Evolutionary conservation across 1,140 invertebrate species (phyloP).

Genomic region (Ptiloglossa arizonensis): DNA sequence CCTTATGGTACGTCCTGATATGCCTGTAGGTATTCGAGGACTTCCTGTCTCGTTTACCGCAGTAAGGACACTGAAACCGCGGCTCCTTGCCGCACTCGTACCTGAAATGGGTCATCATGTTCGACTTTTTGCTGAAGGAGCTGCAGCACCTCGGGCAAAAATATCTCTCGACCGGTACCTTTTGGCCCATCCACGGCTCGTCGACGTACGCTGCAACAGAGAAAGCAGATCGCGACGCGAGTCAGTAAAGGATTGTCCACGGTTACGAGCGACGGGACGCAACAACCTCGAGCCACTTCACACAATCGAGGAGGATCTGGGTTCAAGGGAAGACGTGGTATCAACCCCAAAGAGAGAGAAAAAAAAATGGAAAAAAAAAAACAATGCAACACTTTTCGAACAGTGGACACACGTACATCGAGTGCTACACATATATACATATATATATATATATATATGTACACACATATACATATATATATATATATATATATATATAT

Average conservation of each 20-base stretch:
- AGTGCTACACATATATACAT: too few species aligned
- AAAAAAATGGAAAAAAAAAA: too few species aligned
- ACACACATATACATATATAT: too few species aligned
- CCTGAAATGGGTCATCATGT: slow-evolving; percentile 72
- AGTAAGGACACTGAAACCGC: slow-evolving; percentile 78
- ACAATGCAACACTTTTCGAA: too few species aligned
- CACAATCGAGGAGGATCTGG: background rate
- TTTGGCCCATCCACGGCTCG: background rate
- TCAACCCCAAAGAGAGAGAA: too few species aligned
- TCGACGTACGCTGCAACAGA: slow-evolving; percentile 51
- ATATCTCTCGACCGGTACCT: slow-evolving; percentile 39
- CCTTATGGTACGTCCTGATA: slow-evolving; percentile 75
- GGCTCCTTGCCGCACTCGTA: slow-evolving; percentile 81
- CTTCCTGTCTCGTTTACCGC: slow-evolving; percentile 71
- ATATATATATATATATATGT: too few species aligned
- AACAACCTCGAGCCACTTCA: background rate
- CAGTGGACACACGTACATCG: too few species aligned
- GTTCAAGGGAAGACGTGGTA: too few species aligned
- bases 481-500: too few species aligned
- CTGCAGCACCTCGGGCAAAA: slow-evolving; percentile 60
- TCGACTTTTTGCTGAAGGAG: slow-evolving; percentile 59
- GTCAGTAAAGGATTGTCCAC: slow-evolving; percentile 23
- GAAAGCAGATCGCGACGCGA: slow-evolving; percentile 39
- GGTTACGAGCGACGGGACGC: background rate
- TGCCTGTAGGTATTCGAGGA: slow-evolving; percentile 72